Evolutionary conservation across 2,113 vertebrate species (phyloP).

Genomic region (Phalacrocorax brasilianus): DNA sequence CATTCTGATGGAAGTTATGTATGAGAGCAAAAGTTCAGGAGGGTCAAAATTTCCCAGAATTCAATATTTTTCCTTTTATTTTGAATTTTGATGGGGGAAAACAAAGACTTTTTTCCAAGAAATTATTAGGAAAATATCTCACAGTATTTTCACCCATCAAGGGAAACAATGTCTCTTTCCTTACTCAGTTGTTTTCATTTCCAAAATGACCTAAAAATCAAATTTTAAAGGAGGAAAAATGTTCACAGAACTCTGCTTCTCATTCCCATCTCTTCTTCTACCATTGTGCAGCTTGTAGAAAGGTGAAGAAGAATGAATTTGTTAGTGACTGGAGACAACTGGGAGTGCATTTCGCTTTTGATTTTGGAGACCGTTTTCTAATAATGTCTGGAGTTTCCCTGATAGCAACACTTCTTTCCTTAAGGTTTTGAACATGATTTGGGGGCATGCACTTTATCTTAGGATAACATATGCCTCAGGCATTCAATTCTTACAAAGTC

Average conservation of each 20-base stretch:
- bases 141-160: not conserved
- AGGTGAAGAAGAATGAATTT: not conserved
- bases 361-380: not conserved
- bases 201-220: not conserved
- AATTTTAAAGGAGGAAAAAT: not conserved
- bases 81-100: not conserved
- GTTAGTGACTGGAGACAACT: not conserved
- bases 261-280: not conserved
- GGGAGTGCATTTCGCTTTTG: not conserved
- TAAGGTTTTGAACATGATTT: not conserved
- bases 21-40: not conserved
- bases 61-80: not conserved
- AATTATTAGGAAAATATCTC: not conserved
- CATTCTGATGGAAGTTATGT: not conserved
- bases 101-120: fast-evolving
- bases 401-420: not conserved
- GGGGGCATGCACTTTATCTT: not conserved
- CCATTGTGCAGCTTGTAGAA: not conserved
- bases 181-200: not conserved
- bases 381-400: not conserved
- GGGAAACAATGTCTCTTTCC: fast-evolving
- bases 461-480: not conserved
- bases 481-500: not conserved
- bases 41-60: not conserved
- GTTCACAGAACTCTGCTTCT: not conserved